These are phyloP conservation scores for Megaceryle maxima DNA, from an alignment of 2,113 vertebrate species.

Conservation along the genomic window DNA sequence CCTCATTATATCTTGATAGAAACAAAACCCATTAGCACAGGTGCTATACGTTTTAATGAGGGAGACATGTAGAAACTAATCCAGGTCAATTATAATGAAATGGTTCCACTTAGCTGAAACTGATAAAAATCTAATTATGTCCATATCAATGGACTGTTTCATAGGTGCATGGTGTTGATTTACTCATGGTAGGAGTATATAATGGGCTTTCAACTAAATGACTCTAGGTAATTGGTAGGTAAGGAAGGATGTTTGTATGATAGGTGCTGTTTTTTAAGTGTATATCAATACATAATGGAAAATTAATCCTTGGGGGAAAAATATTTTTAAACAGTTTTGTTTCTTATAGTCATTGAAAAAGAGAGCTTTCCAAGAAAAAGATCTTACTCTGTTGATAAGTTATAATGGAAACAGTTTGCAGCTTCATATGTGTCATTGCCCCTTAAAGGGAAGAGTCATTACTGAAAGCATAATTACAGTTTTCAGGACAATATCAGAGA, in stretches of 20 bases:
- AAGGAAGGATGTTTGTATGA: neutral
- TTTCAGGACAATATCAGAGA: neutral
- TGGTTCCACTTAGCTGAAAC: conserved; percentile 55
- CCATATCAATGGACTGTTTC: conserved; percentile 24
- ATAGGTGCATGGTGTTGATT: neutral
- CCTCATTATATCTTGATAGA: conserved; percentile 72
- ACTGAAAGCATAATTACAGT: neutral
- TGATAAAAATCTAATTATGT: conserved; percentile 68
- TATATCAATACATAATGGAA: neutral
- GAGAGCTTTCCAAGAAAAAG: neutral
- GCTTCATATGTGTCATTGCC: neutral
- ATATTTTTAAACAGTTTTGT: neutral
- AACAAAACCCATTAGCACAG: conserved; percentile 75
- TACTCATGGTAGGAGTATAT: neutral
- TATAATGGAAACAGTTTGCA: neutral
- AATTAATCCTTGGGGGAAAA: neutral
- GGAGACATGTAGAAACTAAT: conserved; percentile 70
- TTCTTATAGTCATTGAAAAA: neutral
- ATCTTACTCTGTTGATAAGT: neutral
- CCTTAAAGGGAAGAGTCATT: neutral
- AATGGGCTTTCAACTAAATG: neutral
- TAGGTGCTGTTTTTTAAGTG: neutral
- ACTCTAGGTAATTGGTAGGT: neutral
- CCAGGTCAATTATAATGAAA: conserved; percentile 70
- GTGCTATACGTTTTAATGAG: conserved; percentile 70